Base-by-base conservation (phyloP, 1,140 invertebrate genomes). In the Thaumatotibia leucotreta region DNA sequence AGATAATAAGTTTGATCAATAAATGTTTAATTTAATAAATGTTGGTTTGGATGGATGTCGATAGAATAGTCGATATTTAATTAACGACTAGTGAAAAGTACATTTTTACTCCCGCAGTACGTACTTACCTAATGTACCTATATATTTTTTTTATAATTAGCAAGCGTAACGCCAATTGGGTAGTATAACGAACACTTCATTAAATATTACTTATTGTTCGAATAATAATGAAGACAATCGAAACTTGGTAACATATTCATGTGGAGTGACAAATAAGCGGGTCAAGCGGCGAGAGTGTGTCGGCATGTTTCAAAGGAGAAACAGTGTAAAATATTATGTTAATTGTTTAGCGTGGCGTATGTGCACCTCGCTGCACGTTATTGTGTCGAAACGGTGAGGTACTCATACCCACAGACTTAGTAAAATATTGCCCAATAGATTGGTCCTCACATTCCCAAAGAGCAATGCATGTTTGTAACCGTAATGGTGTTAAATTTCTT, bases 311-410 rank as follows among this genome's bases (percentile, higher is more conserved):
- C 78, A 87, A 85, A 82, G 77, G 61, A 68, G 72, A 65, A 61
- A 6, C 17, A 32, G 68, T 70, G 76, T 79, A 68, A 73, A 88
- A 86, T 58, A 82, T 75, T 88, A 89, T 89, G 84, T 61, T 88
- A 89, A 89, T 89, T 88, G 84, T 84, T 89, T 89, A 89, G 80
- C 82, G 84, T 87, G 74, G 83, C 82, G 72, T 88, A 86, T 86
- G 85, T 79, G 80, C 79, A 75, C 80, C 79, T 84, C 82, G 72
- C 70, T 66, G 79, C 74, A 76, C 70, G 64, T 76, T 77, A 81
- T 83, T 81, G 75, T 84, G 69, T 70, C 65, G 61, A 66, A 75
- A 78, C 70, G 75, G 76, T n/a, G n/a, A 75, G 76, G 79, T 67
- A 61, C 66, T 64, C 67, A 61, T 67, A 17, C 74, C 75, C 79